Evolutionary conservation across 2,797 vertebrate genomes (phyloP).

Genomic region (Eulemur mongoz): DNA sequence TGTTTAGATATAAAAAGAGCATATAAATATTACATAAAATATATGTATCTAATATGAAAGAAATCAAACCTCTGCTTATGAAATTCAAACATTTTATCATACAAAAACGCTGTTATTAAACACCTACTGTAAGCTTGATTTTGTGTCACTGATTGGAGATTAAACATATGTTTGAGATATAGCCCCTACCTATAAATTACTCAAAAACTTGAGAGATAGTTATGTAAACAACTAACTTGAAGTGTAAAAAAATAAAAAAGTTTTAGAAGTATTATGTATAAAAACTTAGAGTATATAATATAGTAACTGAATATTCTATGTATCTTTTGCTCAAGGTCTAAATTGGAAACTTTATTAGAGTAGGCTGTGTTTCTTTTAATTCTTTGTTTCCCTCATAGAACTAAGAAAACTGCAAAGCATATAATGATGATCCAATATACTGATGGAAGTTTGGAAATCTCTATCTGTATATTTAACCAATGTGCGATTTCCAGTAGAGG

Average conservation of each 20-base stretch:
- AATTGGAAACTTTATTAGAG: not conserved
- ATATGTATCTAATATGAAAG: not conserved
- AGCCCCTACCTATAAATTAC: not conserved
- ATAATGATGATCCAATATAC: not conserved
- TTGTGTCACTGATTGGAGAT: not conserved
- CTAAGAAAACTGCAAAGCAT: not conserved
- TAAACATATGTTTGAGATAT: not conserved
- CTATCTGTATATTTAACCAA: not conserved
- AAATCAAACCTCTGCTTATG: not conserved
- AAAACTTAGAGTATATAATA: not conserved
- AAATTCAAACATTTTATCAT: not conserved
- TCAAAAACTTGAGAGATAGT: not conserved
- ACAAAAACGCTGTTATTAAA: not conserved
- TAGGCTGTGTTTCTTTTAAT: not conserved
- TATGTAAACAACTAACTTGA: not conserved
- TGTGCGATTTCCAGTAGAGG: not conserved
- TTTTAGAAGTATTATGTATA: not conserved
- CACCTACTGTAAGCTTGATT: not conserved
- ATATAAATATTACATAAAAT: not conserved
- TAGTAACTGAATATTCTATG: not conserved
- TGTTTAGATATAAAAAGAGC: not conserved
- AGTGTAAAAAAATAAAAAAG: not conserved
- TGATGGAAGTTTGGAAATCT: not conserved
- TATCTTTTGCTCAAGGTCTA: not conserved
- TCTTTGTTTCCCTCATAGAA: not conserved